phyloP scores from a whole-genome alignment of 2,888 invertebrate genomes.

The Diogma glabrata region DNA sequence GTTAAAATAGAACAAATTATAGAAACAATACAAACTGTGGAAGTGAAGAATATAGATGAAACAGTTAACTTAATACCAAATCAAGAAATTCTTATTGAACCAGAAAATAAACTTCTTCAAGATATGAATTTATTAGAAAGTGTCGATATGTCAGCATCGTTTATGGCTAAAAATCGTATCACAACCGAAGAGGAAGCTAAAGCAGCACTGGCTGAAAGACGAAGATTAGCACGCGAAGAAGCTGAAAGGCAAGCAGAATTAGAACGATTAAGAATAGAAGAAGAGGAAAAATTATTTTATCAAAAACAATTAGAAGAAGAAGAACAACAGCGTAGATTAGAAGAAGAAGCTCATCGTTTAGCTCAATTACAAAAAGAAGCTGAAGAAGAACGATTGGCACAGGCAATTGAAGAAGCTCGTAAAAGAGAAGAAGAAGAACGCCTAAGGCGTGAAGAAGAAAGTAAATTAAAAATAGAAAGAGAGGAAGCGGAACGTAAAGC shows the following conservation, averaged over 20 bases:
- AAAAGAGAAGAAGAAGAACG: constrained; percentile 69
- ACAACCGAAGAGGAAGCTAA: constrained; percentile 89
- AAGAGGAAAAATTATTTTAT: constrained; percentile 59
- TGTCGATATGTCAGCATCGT: constrained; percentile 42
- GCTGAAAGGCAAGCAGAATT: constrained; percentile 82
- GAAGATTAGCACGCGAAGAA: constrained; percentile 80
- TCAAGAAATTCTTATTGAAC: too few relatives aligned
- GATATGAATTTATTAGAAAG: too few relatives aligned
- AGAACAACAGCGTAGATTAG: constrained; percentile 68
- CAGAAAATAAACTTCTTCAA: too few relatives aligned
- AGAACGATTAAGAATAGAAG: constrained; percentile 61
- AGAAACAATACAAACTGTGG: too few relatives aligned
- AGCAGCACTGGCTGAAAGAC: constrained; percentile 81
- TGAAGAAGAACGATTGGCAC: constrained; percentile 76
- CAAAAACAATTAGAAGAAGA: constrained; percentile 65
- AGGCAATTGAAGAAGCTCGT: constrained; percentile 69
- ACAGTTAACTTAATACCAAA: too few relatives aligned
- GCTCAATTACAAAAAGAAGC: constrained; percentile 67
- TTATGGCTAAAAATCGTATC: constrained; percentile 56
- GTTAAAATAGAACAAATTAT: too few relatives aligned
- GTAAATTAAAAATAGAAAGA: constrained; percentile 50
- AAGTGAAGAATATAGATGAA: too few relatives aligned
- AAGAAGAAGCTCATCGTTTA: constrained; percentile 66
- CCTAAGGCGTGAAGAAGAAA: constrained; percentile 53
- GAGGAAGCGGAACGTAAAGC: constrained; percentile 70